Percentiles rank a stretch among this genome's conserved stretches.
Evolutionary conservation across 2,113 vertebrate species (phyloP).

Genomic region (Barbus barbus): DNA sequence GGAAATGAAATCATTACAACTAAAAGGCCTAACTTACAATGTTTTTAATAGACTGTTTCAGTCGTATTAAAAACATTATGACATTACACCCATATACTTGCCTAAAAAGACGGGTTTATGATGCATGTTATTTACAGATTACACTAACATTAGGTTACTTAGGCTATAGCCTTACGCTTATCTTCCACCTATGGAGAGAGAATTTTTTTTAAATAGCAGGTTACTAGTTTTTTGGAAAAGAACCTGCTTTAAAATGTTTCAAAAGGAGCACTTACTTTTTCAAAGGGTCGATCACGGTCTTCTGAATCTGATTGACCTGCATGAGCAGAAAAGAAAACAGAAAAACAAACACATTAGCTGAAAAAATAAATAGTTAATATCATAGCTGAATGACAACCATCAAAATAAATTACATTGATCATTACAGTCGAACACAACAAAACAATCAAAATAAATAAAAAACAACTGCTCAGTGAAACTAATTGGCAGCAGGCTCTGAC

Average conservation of each 20-base stretch:
- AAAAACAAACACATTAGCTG: conserved; percentile 17
- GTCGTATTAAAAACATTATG: too few relatives aligned
- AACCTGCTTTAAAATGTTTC: not conserved
- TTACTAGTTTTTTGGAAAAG: not conserved
- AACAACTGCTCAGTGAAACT: conserved; percentile 23
- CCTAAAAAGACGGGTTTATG: too few relatives aligned
- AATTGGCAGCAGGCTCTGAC: conserved; percentile 69
- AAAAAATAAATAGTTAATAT: not conserved
- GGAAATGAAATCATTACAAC: too few relatives aligned
- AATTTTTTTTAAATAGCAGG: not conserved
- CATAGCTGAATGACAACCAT: conserved; percentile 58
- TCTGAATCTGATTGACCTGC: conserved; percentile 98
- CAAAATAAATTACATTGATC: conserved; percentile 65
- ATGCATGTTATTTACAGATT: too few relatives aligned
- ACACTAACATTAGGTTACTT: too few relatives aligned
- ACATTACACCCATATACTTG: too few relatives aligned
- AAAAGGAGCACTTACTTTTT: conserved; percentile 86
- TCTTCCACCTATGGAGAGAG: too few relatives aligned
- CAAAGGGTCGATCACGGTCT: conserved; percentile 93
- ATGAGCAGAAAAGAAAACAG: conserved; percentile 46
- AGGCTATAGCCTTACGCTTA: too few relatives aligned
- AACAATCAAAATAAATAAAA: conserved; percentile 31
- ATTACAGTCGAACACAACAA: conserved; percentile 50
- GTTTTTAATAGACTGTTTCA: too few relatives aligned
- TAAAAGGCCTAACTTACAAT: too few relatives aligned